phyloP scores from a whole-genome alignment of 2,888 invertebrate species.

The Dastarcus helophoroides region DNA sequence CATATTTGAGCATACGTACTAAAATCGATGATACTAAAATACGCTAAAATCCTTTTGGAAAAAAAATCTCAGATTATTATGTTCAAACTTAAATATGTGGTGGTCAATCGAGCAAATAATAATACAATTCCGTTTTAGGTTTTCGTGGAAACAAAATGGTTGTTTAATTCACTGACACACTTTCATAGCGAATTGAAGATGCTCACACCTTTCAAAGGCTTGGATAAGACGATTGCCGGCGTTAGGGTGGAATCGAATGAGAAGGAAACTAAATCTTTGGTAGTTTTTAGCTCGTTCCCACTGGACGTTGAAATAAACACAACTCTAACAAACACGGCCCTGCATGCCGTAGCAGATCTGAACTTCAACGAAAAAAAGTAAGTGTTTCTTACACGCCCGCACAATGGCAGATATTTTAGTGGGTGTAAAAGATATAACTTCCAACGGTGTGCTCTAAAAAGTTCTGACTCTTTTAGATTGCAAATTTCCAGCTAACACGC shows the following conservation, averaged over 20 bases:
- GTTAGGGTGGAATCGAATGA: slow-evolving; percentile 30
- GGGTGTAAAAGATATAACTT: too few relatives aligned
- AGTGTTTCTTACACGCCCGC: too few relatives aligned
- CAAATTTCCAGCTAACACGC: too few relatives aligned
- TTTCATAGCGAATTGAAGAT: slow-evolving; percentile 30
- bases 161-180: slow-evolving; percentile 25
- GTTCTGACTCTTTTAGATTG: too few relatives aligned
- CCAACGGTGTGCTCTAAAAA: too few relatives aligned
- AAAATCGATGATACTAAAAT: background rate
- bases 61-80: too few relatives aligned
- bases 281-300: slow-evolving; percentile 32
- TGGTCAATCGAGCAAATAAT: too few relatives aligned
- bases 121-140: too few relatives aligned
- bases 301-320: slow-evolving; percentile 28
- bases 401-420: too few relatives aligned
- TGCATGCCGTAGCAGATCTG: slow-evolving; percentile 22
- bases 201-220: slow-evolving; percentile 35
- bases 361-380: slow-evolving; percentile 29
- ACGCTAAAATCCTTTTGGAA: too few relatives aligned
- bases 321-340: slow-evolving; percentile 24
- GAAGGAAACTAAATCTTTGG: slow-evolving; percentile 26
- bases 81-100: too few relatives aligned
- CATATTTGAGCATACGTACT: background rate
- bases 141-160: slow-evolving; percentile 18
- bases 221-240: slow-evolving; percentile 32